Evolutionary conservation across 2,113 vertebrate species (phyloP), one percentile per base, ranked within the genome.

Genomic region (Axis porcinus): DNA sequence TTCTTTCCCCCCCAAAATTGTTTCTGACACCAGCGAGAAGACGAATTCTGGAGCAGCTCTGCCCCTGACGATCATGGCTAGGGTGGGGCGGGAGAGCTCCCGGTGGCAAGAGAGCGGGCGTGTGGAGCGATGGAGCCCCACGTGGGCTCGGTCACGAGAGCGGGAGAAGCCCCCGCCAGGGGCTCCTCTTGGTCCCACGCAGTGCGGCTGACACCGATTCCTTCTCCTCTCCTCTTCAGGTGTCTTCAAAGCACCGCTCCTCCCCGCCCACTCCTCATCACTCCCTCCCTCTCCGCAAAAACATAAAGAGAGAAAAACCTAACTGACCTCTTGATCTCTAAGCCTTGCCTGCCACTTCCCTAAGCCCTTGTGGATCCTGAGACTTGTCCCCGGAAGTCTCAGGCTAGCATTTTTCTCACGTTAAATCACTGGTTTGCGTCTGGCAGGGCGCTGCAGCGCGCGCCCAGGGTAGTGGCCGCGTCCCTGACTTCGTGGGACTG

Each of bases 91-190:
- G 47, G 55, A 82, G 70, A 94, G 52, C 2, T 95, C 60, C 60
- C 88, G 86, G 81, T 70, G 94, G 54, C 81, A 23, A 13, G 98
- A 98, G 98, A 98, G 97, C 98, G 98, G 98, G 98, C 98, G 9
- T 96, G 86, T 95, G 96, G 97, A 98, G 98, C 98, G 97, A 98
- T 96, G 97, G 96, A n/a, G 84, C 97, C 33, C 76, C 67, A 60
- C 19, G n/a, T 95, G 92, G 96, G 95, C 97, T 97, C 95, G 90
- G 97, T 94, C 97, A 95, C 4, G 94, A 98, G 98, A 98, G 94
- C 94, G 97, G 97, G 97, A 95, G 97, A 97, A 79, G 40, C 33
- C 84, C 0, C 0, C 14, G 2, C 97, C 94, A 94, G 94, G 92
- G 93, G 83, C 89, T 64, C 67, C 50, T 62, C 57, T 85, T 76